Base-by-base conservation (phyloP, 2,888 invertebrate species). In the Campopleginae sp. region DNA sequence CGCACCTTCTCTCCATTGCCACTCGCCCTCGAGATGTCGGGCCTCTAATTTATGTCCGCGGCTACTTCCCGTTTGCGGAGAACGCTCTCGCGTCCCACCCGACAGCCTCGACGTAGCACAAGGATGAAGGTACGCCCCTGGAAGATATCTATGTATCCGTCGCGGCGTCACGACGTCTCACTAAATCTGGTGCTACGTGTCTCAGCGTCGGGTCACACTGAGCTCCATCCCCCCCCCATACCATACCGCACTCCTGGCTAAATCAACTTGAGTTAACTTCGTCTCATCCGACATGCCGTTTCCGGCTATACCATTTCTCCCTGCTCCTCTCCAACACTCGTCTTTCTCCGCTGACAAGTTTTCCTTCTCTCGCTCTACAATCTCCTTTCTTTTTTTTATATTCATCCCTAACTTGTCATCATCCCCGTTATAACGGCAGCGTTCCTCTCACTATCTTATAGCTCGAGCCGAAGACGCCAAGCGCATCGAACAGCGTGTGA, bases 91-190 rank as follows among this genome's bases (percentile, higher is more conserved):
- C 89, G 89, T 89, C 89, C 88, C 89, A 87, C 86, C 89, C 89
- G 89, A 89, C 88, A 89, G 90, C 88, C 87, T 89, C 90, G 90
- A 89, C 89, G 88, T 86, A 88, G 84, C 85, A 88, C 87, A 86
- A 87, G 88, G 89, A 88, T 88, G 89, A 90, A 91, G 90, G 91
- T 91, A 91, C 91, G 89, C 90, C 88, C 90, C 90, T 90, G 90
- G 91, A 92, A 92, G 92, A 92, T 93, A 92, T 92, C 93, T 92
- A 92, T 92, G 92, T 92, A 92, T 92, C 91, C 92, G 92, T 92
- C 91, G 91, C 90, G 90, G 91, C 92, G 91, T 92, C 92, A 91
- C 91, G 91, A 93, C 92, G 92, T 92, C 92, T 92, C 92, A 92
- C 92, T 93, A 92, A 93, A 93, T 92, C 93, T 92, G 91, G 91